phyloP scores from a whole-genome alignment of 2,113 vertebrate genomes.

The Myrmecophaga tridactyla region DNA sequence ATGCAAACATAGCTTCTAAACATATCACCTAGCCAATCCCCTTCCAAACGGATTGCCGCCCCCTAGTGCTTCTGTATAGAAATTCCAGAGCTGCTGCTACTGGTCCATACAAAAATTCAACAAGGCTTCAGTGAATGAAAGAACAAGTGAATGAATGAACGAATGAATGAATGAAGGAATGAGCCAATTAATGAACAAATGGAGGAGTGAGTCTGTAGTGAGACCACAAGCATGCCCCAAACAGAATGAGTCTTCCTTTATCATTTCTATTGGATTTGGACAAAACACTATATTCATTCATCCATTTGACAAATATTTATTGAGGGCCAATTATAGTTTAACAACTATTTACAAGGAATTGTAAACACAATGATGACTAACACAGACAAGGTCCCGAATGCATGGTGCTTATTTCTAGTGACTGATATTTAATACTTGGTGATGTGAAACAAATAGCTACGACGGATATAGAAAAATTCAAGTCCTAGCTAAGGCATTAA shows the following conservation, averaged over 20 bases:
- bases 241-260: conserved; percentile 27
- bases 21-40: neutral
- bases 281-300: conserved; percentile 38
- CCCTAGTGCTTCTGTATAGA: conserved; percentile 46
- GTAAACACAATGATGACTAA: conserved; percentile 31
- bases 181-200: conserved; percentile 47
- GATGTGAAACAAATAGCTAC: conserved; percentile 27
- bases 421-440: conserved; percentile 40
- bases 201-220: conserved; percentile 27
- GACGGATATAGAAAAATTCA: neutral
- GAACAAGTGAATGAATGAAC: conserved; percentile 36
- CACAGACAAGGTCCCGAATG: conserved; percentile 45
- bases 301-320: conserved; percentile 31
- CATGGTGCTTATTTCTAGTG: conserved; percentile 31
- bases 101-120: conserved; percentile 45
- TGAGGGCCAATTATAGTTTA: conserved; percentile 25
- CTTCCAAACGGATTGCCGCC: conserved; percentile 2
- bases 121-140: conserved; percentile 53
- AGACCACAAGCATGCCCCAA: conserved; percentile 39
- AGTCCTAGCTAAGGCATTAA: neutral
- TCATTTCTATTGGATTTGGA: conserved; percentile 7
- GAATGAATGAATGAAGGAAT: conserved; percentile 23
- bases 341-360: conserved; percentile 44
- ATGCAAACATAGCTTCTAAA: conserved; percentile 28
- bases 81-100: conserved; percentile 15